Percentiles rank a stretch among this genome's conserved stretches.
phyloP scores from a whole-genome alignment of 2,113 vertebrate genomes.

The Eretmochelys imbricata region DNA sequence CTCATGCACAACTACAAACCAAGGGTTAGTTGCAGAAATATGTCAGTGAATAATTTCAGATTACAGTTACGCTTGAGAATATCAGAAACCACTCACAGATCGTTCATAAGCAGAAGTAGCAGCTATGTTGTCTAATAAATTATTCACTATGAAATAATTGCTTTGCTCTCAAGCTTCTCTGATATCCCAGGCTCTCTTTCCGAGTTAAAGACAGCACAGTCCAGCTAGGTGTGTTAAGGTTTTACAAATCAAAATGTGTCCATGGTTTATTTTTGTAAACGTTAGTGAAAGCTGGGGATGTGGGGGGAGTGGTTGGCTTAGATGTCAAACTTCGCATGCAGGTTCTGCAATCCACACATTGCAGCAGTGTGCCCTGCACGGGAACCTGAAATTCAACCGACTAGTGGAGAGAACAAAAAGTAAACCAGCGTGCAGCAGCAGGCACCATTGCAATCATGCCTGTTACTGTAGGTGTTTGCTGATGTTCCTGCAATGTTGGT shows the following conservation, averaged over 20 bases:
- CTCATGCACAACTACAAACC: neutral
- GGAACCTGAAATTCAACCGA: neutral
- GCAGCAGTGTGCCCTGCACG: neutral
- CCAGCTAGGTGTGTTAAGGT: neutral
- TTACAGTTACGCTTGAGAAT: neutral
- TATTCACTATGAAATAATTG: conserved; percentile 31
- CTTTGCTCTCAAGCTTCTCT: conserved; percentile 48
- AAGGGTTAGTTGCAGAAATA: neutral
- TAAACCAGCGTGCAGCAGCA: neutral
- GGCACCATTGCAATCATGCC: neutral
- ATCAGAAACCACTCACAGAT: neutral
- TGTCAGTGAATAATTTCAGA: conserved; percentile 1
- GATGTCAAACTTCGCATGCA: neutral
- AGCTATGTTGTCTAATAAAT: conserved; percentile 24
- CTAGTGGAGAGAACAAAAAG: neutral
- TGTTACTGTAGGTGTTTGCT: neutral
- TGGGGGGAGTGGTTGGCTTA: neutral
- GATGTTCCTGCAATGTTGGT: neutral
- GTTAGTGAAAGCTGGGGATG: neutral
- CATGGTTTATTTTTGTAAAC: neutral
- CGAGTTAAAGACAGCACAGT: neutral
- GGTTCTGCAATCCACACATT: neutral
- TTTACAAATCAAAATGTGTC: neutral
- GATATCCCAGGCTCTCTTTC: neutral
- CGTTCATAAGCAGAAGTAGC: neutral